Evolutionary conservation across 37 sponge, comb jelly and placozoan genomes (phyloP).

Genomic region (Aphrocallistes beatrix): DNA sequence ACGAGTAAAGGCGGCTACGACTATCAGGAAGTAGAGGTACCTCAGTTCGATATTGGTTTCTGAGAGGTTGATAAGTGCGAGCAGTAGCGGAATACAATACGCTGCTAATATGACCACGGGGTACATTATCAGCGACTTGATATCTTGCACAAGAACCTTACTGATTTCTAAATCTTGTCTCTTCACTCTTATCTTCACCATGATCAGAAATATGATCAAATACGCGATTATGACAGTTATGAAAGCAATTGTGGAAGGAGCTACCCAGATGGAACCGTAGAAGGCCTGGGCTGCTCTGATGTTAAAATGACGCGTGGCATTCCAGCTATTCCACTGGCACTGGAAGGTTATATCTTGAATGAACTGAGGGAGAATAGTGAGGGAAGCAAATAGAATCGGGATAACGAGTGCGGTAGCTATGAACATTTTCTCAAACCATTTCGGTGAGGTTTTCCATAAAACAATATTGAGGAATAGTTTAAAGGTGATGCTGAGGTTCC

Average conservation of each 20-base stretch:
- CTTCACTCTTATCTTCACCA: neutral
- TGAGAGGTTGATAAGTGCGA: neutral
- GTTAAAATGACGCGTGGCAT: neutral
- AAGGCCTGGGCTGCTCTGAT: neutral
- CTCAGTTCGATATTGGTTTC: neutral
- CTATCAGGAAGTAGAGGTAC: neutral
- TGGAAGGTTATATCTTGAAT: neutral
- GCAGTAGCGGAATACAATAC: neutral
- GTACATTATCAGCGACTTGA: neutral
- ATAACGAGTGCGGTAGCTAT: neutral
- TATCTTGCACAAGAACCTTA: neutral
- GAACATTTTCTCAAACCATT: neutral
- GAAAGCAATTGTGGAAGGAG: neutral
- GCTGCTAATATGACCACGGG: neutral
- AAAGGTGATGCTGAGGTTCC: neutral
- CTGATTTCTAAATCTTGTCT: neutral
- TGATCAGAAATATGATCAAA: neutral
- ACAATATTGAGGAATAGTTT: neutral
- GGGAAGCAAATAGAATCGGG: neutral
- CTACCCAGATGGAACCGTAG: neutral
- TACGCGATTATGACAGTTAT: neutral
- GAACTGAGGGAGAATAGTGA: neutral
- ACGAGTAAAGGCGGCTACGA: neutral
- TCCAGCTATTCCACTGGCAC: slow-evolving; percentile 12
- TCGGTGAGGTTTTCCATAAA: neutral